Evolutionary conservation across 2,113 vertebrate genomes (phyloP).

Genomic region (Etheostoma spectabile): DNA sequence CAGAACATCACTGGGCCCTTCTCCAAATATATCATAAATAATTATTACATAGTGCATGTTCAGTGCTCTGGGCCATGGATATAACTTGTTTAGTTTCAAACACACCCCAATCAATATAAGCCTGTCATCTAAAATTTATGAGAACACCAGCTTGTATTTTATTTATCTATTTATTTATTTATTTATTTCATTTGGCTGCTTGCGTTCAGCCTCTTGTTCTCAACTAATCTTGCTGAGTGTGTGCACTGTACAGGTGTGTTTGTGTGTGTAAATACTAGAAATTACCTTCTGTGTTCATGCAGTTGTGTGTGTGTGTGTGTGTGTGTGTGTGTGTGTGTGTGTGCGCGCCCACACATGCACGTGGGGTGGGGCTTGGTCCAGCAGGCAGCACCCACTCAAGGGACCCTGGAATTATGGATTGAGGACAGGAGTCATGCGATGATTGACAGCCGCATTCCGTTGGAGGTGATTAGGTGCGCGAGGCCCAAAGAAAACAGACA

Average conservation of each 20-base stretch:
- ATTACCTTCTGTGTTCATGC: slow-evolving; percentile 18
- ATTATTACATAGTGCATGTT: slow-evolving; percentile 80
- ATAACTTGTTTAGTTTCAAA: slow-evolving; percentile 87
- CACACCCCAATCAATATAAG: slow-evolving; percentile 81
- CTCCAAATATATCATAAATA: slow-evolving; percentile 85
- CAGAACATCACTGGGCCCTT: slow-evolving; percentile 73
- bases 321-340: slow-evolving; percentile 7
- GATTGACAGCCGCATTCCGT: slow-evolving; percentile 80
- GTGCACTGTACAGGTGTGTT: slow-evolving; percentile 10
- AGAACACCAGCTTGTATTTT: slow-evolving; percentile 81
- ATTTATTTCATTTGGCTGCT: slow-evolving; percentile 65
- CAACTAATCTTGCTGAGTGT: slow-evolving; percentile 57
- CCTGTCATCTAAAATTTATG: slow-evolving; percentile 86
- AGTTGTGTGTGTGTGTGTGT: slow-evolving; percentile 18
- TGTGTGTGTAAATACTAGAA: slow-evolving; percentile 10
- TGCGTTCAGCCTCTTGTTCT: slow-evolving; percentile 48
- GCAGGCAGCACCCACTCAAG: slow-evolving; percentile 57
- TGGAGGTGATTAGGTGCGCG: slow-evolving; percentile 81
- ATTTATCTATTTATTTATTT: slow-evolving; percentile 69
- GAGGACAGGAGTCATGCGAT: slow-evolving; percentile 77
- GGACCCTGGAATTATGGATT: slow-evolving; percentile 82
- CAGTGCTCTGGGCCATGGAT: slow-evolving; percentile 83
- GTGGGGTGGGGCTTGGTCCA: slow-evolving; percentile 50
- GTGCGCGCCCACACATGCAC: neutral
- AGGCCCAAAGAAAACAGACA: slow-evolving; percentile 82